Percentiles rank a stretch among this genome's conserved stretches.
phyloP scores from a whole-genome alignment of 2,113 vertebrate species.

The Leucosticte australis region DNA sequence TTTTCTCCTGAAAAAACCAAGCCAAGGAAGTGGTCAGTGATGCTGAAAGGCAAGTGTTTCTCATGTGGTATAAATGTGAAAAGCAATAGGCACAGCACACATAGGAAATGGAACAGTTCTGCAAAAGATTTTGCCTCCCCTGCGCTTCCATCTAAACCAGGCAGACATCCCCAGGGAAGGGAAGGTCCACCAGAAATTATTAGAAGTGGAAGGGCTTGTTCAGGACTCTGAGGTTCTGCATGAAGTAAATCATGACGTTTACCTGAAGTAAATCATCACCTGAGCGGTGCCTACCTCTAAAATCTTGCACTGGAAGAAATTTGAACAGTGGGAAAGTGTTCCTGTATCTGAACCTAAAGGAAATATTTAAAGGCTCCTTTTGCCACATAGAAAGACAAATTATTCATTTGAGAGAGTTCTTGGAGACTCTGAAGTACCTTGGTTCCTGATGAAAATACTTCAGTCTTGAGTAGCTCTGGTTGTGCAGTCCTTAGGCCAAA shows the following conservation, averaged over 20 bases:
- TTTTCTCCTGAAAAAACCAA: background rate
- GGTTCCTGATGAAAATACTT: background rate
- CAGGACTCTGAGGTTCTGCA: background rate
- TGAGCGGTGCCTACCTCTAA: background rate
- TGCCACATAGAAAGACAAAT: background rate
- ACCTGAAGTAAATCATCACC: background rate
- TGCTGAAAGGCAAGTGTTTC: slow-evolving; percentile 61
- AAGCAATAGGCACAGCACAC: background rate
- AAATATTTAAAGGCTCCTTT: background rate
- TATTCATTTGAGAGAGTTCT: background rate
- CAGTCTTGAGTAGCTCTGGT: background rate
- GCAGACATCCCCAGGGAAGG: background rate
- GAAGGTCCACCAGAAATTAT: background rate
- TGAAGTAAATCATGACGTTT: background rate
- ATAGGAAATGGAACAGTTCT: background rate
- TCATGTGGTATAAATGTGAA: background rate
- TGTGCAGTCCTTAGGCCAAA: background rate
- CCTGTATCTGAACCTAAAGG: background rate
- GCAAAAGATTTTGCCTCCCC: background rate
- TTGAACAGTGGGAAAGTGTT: background rate
- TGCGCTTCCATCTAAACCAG: background rate
- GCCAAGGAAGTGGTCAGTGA: background rate
- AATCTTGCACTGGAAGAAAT: background rate
- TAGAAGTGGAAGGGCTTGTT: background rate
- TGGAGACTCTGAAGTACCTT: background rate